A percentile compares a stretch with the other conserved stretches of the same genome.
Evolutionary conservation across 2,888 invertebrate species (phyloP).

Genomic region (Tetramorium bicarinatum): DNA sequence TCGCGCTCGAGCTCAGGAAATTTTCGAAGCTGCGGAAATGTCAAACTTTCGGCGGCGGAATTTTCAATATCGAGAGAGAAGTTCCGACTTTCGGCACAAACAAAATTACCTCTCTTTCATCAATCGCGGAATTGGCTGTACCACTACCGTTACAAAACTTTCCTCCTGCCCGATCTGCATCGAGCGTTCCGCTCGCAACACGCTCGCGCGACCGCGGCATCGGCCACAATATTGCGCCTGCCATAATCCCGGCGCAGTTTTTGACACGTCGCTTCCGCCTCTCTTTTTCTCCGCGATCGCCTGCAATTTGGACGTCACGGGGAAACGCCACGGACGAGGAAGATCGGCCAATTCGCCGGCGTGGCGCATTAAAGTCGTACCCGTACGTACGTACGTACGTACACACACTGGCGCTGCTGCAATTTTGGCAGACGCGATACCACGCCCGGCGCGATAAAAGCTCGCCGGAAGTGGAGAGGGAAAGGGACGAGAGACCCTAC

Average conservation of each 20-base stretch:
- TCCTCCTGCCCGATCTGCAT: constrained; percentile 36
- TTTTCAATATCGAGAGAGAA: constrained; percentile 36
- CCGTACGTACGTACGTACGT: constrained; percentile 9
- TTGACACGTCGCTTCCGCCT: constrained; percentile 54
- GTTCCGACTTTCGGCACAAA: not conserved
- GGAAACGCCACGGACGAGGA: constrained; percentile 44
- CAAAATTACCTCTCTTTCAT: constrained; percentile 17
- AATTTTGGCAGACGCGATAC: constrained; percentile 74
- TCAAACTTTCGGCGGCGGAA: constrained; percentile 19
- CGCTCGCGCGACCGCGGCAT: constrained; percentile 32
- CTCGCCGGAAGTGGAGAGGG: constrained; percentile 66
- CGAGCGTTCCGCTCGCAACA: constrained; percentile 24
- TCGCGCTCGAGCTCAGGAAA: not conserved
- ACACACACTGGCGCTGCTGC: constrained; percentile 50
- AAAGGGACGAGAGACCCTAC: constrained; percentile 43
- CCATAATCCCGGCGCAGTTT: constrained; percentile 47
- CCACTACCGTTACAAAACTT: constrained; percentile 33
- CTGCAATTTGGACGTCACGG: constrained; percentile 70
- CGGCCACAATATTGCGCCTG: constrained; percentile 48
- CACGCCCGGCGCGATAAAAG: constrained; percentile 71
- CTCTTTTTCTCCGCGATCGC: constrained; percentile 66
- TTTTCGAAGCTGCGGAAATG: constrained; percentile 6
- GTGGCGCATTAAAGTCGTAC: constrained; percentile 67
- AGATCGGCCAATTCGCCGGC: constrained; percentile 62
- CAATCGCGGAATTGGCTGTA: constrained; percentile 32